A percentile compares a stretch with the other conserved stretches of the same genome.
Conservation (phyloP, 1,140 invertebrate species). For the Drosophila carrolli region DNA sequence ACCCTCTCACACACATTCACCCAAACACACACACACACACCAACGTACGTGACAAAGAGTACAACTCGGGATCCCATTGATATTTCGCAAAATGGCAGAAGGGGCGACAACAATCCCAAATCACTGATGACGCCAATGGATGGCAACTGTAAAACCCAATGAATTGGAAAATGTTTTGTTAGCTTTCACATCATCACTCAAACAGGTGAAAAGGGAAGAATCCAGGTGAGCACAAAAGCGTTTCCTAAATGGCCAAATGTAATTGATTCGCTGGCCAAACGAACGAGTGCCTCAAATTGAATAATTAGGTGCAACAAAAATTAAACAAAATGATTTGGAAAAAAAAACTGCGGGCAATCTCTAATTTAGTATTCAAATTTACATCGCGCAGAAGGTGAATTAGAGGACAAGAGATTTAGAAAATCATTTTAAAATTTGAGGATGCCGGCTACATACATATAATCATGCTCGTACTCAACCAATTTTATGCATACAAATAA, state of each 20-base stretch:
- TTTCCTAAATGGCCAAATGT: slow-evolving; percentile 42
- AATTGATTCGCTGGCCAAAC: slow-evolving; percentile 40
- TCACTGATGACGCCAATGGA: slow-evolving; percentile 60
- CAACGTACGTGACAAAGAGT: slow-evolving; percentile 57
- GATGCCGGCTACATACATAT: slow-evolving; percentile 14
- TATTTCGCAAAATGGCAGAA: slow-evolving; percentile 26
- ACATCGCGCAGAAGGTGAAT: background rate
- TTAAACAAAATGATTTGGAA: slow-evolving; percentile 2
- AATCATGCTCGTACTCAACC: slow-evolving; percentile 12
- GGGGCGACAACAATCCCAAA: slow-evolving; percentile 42
- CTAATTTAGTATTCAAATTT: slow-evolving; percentile 53
- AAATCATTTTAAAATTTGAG: slow-evolving; percentile 66
- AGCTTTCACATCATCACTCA: slow-evolving; percentile 74
- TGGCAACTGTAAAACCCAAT: slow-evolving; percentile 82
- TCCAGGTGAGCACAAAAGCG: slow-evolving; percentile 47
- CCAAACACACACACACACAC: slow-evolving; percentile 21
- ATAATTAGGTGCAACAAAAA: slow-evolving; percentile 68
- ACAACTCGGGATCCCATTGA: slow-evolving; percentile 49
- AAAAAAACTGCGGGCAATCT: slow-evolving; percentile 35
- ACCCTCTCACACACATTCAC: slow-evolving; percentile 1
- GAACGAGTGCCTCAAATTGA: slow-evolving; percentile 55
- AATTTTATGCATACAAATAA: slow-evolving; percentile 82
- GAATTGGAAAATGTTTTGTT: slow-evolving; percentile 84
- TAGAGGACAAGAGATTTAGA: slow-evolving; percentile 51
- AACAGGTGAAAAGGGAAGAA: slow-evolving; percentile 7